Evolutionary conservation across 2,888 invertebrate species (phyloP).

Genomic region (Trisateles emortualis): DNA sequence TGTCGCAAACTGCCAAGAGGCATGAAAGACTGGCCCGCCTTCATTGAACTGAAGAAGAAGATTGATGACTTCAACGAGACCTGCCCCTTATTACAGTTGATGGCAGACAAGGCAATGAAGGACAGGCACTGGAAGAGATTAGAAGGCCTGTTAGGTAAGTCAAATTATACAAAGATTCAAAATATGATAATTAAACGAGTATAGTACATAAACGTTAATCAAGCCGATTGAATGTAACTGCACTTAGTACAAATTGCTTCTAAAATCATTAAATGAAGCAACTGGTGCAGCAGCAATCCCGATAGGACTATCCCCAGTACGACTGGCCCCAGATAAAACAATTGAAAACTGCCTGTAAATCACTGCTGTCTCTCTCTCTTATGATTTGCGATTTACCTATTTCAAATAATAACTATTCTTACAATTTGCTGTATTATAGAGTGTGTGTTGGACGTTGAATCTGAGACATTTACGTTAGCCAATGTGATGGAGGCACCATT

Average conservation of each 20-base stretch:
- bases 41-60: constrained; percentile 93
- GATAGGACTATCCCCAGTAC: too few species aligned
- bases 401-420: too few species aligned
- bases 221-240: too few species aligned
- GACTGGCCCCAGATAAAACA: too few species aligned
- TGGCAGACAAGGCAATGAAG: constrained; percentile 96
- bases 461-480: constrained; percentile 92
- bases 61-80: constrained; percentile 97
- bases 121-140: constrained; percentile 91
- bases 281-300: too few species aligned
- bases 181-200: neutral
- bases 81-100: constrained; percentile 94
- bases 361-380: too few species aligned
- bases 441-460: constrained; percentile 92
- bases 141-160: constrained; percentile 79
- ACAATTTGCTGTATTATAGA: constrained; percentile 65
- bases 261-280: too few species aligned
- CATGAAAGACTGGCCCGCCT: constrained; percentile 96
- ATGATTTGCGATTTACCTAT: too few species aligned
- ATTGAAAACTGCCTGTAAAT: too few species aligned
- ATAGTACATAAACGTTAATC: too few species aligned
- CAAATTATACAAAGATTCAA: neutral
- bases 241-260: too few species aligned
- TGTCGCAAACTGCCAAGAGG: constrained; percentile 94
- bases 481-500: constrained; percentile 95